These are phyloP conservation scores for Cantharis flavilabris DNA, from an alignment of 2,888 invertebrate genomes.

Conservation along the genomic window DNA sequence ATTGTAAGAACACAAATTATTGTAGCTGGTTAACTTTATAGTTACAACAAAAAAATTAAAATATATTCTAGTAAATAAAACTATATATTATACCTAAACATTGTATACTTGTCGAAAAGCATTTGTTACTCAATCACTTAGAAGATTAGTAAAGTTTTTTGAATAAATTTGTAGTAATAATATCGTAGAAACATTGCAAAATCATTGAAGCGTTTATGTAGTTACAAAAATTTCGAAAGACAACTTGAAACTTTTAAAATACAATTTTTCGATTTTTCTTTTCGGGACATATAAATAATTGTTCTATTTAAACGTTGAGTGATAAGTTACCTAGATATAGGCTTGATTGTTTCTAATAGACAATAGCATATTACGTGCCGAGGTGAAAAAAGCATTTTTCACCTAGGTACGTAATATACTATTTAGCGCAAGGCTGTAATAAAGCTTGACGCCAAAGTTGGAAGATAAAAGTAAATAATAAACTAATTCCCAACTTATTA, in stretches of 20 bases:
- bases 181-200: not conserved
- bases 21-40: not conserved
- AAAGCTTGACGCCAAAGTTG: too few relatives aligned
- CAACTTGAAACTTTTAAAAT: not conserved
- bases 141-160: not conserved
- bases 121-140: conserved; percentile 16
- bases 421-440: too few relatives aligned
- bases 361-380: too few relatives aligned
- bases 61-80: not conserved
- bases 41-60: not conserved
- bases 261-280: not conserved
- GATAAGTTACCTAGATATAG: not conserved
- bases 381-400: too few relatives aligned
- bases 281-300: not conserved
- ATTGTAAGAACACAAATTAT: not conserved
- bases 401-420: too few relatives aligned
- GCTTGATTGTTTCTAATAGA: not conserved
- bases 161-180: not conserved
- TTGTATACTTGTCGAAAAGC: conserved; percentile 4
- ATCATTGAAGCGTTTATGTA: not conserved
- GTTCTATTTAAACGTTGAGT: not conserved
- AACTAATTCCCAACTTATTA: too few relatives aligned
- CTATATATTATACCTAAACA: not conserved
- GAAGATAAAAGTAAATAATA: too few relatives aligned
- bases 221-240: not conserved